Percentiles rank a stretch among this genome's conserved stretches.
phyloP scores from a whole-genome alignment of 2,888 invertebrate genomes.

The Trisateles emortualis region DNA sequence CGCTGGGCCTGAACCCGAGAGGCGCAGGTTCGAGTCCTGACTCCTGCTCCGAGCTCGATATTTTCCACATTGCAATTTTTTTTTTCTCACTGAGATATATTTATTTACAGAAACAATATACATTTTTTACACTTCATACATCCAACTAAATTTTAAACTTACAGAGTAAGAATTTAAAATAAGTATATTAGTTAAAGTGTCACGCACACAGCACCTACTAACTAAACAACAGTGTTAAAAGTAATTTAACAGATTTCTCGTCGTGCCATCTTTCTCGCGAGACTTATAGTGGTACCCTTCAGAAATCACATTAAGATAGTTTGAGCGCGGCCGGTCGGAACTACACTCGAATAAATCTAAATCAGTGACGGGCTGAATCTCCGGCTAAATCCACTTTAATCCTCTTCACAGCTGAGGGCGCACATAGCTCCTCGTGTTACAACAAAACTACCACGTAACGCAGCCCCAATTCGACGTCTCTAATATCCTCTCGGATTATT shows the following conservation, averaged over 20 bases:
- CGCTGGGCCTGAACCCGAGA: too few relatives aligned
- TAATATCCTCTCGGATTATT: not conserved
- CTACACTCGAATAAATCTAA: conserved; percentile 73
- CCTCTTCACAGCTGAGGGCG: conserved; percentile 48
- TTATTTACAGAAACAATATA: too few relatives aligned
- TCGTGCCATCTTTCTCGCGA: conserved; percentile 60
- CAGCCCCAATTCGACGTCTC: conserved; percentile 8
- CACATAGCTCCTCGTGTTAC: conserved; percentile 35
- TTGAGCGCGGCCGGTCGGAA: conserved; percentile 63
- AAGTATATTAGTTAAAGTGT: too few relatives aligned
- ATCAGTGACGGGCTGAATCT: conserved; percentile 61
- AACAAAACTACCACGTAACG: conserved; percentile 29
- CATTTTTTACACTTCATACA: too few relatives aligned
- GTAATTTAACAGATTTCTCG: conserved; percentile 65
- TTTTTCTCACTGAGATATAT: too few relatives aligned
- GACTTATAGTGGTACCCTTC: conserved; percentile 59
- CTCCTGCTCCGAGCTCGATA: too few relatives aligned
- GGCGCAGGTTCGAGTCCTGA: too few relatives aligned
- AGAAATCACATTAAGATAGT: conserved; percentile 75
- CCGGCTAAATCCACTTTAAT: conserved; percentile 63
- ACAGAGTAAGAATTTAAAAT: too few relatives aligned
- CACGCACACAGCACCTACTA: not conserved
- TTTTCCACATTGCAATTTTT: too few relatives aligned
- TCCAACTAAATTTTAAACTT: too few relatives aligned
- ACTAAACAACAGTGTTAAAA: conserved; percentile 26